Base-by-base conservation (phyloP, 53 echinoderm and acorn worm species). In the Pentamera pediparva region DNA sequence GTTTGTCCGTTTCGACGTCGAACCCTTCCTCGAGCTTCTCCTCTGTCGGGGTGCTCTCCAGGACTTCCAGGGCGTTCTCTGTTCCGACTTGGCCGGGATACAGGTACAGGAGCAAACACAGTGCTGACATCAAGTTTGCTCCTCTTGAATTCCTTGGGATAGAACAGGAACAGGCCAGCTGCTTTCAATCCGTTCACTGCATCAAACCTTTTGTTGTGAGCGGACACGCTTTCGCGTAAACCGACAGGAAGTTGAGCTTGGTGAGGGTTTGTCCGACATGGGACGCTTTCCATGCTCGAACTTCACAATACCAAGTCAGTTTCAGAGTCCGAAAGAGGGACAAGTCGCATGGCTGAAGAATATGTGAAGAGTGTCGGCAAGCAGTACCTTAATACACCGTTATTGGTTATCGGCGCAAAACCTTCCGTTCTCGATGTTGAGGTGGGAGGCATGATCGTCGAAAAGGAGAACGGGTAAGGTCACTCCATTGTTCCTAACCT, bases 391-490 rank as follows among this genome's bases (percentile, higher is more conserved):
- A 78, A 70, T 15, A 41, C 43, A 6, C 69, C 49, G 20, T 83
- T 57, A 28, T 77, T 29, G 30, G 20, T 83, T 57, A 28, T 77
- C 37, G 30, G 21, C 31, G 31, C 84, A 84, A 7, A 84, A 59
- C 17, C 39, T 65, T 10, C 21, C 40, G 19, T 22, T 39, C 19
- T 65, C 65, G 32, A 74, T 29, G 25, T 52, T 70, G 3, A 79
- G 32, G 36, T 85, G 76, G 11, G 80, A 55, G 8, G 45, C 41
- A 71, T 85, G 85, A 21, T 56, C 79, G 63, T 79, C 85, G 1
- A 85, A 61, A 1, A 85, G 36, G 9, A 85, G 56, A 47, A 79
- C 74, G 10, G 59, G 59, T 5, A 59, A 75, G 59, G 13, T 5
- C 4, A 75, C 17, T 13, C 39, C 60, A 15, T 57, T 39, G 8